phyloP scores from a whole-genome alignment of 2,113 vertebrate species.

The Dendrocopos noguchii region DNA sequence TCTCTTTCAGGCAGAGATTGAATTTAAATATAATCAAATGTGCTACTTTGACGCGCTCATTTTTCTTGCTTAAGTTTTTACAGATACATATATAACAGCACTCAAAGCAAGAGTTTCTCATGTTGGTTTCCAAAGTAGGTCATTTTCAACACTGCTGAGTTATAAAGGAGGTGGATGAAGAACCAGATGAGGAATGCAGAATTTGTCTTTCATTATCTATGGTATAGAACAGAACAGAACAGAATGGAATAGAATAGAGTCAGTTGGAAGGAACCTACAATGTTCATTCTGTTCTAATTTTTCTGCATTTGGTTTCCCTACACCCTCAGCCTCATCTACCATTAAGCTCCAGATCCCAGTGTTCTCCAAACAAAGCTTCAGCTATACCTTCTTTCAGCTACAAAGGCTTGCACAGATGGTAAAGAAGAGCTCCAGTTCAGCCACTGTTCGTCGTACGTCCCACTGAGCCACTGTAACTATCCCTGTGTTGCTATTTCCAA shows the following conservation, averaged over 20 bases:
- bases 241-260: not conserved
- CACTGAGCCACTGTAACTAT: not conserved
- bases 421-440: not conserved
- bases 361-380: not conserved
- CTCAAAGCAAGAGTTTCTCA: not conserved
- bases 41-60: not conserved
- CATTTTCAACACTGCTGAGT: not conserved
- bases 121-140: not conserved
- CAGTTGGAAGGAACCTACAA: not conserved
- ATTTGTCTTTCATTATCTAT: not conserved
- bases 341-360: not conserved
- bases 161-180: not conserved
- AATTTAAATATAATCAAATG: constrained; percentile 54
- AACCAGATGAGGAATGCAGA: not conserved
- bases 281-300: not conserved
- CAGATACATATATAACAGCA: not conserved
- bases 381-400: not conserved
- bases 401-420: not conserved
- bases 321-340: not conserved
- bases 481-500: not conserved
- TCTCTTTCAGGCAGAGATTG: constrained; percentile 26
- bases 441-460: not conserved
- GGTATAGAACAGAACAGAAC: not conserved
- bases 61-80: constrained; percentile 55
- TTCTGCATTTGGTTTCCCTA: not conserved